Conservation (phyloP, 2,113 vertebrate species). For the Scolopax mira region DNA sequence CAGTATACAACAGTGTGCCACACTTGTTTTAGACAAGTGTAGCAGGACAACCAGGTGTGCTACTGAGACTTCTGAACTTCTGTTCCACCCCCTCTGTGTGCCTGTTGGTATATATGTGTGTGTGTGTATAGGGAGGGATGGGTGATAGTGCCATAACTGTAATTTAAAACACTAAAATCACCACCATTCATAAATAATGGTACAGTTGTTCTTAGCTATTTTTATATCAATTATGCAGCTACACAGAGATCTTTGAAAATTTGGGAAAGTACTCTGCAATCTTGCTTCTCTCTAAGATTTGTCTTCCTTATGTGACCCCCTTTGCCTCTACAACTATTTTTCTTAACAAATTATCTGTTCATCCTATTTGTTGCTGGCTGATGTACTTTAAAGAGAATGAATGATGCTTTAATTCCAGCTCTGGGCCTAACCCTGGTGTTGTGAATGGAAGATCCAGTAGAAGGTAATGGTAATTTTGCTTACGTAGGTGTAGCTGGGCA, state of each 20-base stretch:
- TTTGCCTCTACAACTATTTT: not conserved
- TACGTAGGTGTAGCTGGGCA: not conserved
- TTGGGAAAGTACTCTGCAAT: not conserved
- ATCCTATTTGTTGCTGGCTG: not conserved
- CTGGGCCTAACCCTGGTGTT: not conserved
- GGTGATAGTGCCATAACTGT: not conserved
- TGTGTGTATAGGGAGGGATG: not conserved
- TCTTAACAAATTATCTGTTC: not conserved
- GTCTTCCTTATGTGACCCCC: not conserved
- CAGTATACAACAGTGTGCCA: not conserved
- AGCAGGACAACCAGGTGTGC: not conserved
- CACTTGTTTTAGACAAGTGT: not conserved
- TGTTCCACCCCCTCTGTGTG: not conserved
- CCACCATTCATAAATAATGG: not conserved
- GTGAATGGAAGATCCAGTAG: not conserved
- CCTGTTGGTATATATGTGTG: not conserved
- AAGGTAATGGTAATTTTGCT: not conserved
- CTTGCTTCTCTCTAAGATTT: not conserved
- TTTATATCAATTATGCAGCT: constrained; percentile 1
- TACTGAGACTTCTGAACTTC: constrained; percentile 17
- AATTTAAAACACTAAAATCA: not conserved
- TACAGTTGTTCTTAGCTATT: not conserved
- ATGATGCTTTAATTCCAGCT: not conserved
- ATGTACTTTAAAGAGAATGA: not conserved
- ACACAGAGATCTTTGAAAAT: not conserved